A percentile compares a stretch with the other conserved stretches of the same genome.
Conservation (phyloP, 2,113 vertebrate genomes). For the Aegypius monachus region DNA sequence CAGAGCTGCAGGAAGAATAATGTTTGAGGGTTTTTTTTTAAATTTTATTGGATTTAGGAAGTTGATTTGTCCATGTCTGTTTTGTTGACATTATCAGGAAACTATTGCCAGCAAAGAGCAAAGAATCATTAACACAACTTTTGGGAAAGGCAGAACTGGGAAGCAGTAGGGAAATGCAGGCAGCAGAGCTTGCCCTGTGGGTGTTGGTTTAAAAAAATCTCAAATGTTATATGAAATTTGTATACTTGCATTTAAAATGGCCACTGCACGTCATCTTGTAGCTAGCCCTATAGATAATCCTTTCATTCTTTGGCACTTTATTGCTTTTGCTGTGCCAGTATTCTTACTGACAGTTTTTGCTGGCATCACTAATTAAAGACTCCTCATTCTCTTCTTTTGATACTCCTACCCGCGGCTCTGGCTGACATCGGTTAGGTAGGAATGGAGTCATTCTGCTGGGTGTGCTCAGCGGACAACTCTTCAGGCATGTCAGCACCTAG, state of each 20-base stretch:
- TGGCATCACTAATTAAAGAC: background rate
- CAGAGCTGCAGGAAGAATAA: background rate
- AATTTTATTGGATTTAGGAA: background rate
- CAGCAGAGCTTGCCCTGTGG: background rate
- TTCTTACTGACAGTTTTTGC: background rate
- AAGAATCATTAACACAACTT: background rate
- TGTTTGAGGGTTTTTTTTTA: background rate
- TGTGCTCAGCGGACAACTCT: background rate
- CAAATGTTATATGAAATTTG: background rate
- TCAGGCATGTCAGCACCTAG: background rate
- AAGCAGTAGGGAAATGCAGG: accelerated
- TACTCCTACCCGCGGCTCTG: background rate
- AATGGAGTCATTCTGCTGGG: background rate
- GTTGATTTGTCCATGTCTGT: background rate
- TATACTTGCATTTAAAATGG: background rate
- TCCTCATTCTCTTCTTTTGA: background rate
- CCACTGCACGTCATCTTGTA: background rate
- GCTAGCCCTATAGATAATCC: background rate
- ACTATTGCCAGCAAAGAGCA: background rate
- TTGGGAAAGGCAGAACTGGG: background rate
- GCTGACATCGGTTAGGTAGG: background rate
- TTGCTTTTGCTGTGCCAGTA: background rate
- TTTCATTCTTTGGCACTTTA: background rate
- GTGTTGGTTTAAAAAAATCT: background rate
- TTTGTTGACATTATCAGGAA: background rate